Conservation (phyloP, 2,113 vertebrate genomes). For the Prunella himalayana region DNA sequence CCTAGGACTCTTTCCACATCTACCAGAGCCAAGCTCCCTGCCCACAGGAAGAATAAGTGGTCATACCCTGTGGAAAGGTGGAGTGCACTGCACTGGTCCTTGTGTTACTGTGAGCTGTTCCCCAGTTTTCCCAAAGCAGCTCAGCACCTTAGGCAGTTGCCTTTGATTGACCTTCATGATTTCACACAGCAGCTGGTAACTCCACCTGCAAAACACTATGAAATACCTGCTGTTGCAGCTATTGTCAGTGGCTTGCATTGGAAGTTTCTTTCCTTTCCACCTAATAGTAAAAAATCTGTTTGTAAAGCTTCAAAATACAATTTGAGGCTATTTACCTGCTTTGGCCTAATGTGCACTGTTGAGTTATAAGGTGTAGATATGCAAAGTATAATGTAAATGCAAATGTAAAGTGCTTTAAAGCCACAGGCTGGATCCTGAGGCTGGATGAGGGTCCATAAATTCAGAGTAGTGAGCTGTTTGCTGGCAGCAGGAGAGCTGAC, state of each 20-base stretch:
- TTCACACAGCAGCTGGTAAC: neutral
- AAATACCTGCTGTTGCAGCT: neutral
- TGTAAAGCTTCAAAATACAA: neutral
- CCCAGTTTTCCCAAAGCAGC: neutral
- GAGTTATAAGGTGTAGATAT: neutral
- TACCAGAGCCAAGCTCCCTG: neutral
- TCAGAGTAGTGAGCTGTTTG: neutral
- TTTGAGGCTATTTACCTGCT: neutral
- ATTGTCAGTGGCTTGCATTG: neutral
- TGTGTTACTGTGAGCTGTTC: neutral
- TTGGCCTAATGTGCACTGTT: neutral
- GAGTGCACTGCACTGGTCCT: neutral
- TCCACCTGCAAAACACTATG: neutral
- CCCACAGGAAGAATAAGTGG: neutral
- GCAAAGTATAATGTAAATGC: neutral
- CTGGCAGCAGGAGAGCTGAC: neutral
- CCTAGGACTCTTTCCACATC: neutral
- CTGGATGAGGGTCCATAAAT: neutral
- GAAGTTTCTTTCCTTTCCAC: neutral
- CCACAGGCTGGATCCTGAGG: neutral
- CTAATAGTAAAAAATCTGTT: neutral
- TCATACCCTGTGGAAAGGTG: neutral
- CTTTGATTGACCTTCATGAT: neutral
- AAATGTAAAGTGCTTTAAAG: neutral
- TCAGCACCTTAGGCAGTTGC: rapidly evolving